Percentiles rank a stretch among this genome's conserved stretches.
These are phyloP conservation scores for Orussus abietinus DNA, from an alignment of 1,140 invertebrate genomes.

Conservation along the genomic window DNA sequence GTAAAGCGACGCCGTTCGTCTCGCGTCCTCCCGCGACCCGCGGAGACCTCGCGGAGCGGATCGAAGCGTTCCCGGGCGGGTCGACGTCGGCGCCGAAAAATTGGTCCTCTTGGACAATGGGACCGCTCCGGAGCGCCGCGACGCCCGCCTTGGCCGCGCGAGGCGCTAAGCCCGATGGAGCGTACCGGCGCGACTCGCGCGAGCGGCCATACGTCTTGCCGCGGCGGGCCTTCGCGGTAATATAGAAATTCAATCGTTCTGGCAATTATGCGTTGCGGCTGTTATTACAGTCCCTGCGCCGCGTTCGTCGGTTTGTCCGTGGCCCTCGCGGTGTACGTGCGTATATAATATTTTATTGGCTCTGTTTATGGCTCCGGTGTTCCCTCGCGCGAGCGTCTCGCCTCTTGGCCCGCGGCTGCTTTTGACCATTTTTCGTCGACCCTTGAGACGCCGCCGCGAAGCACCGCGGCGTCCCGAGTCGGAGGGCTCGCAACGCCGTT, in stretches of 20 bases:
- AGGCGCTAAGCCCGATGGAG: slow-evolving; percentile 15
- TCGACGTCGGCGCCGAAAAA: too few species aligned
- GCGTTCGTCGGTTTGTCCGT: slow-evolving; percentile 17
- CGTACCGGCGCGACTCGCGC: slow-evolving; percentile 17
- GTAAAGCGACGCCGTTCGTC: slow-evolving; percentile 48
- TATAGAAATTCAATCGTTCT: slow-evolving; percentile 53
- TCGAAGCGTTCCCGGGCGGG: too few species aligned
- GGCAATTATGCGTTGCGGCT: slow-evolving; percentile 47
- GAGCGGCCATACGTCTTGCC: slow-evolving; percentile 30
- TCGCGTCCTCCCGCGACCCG: slow-evolving; percentile 45
- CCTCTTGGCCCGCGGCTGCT: too few species aligned
- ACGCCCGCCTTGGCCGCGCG: slow-evolving; percentile 10
- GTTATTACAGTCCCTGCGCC: slow-evolving; percentile 36
- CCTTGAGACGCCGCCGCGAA: too few species aligned
- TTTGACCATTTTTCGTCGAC: too few species aligned
- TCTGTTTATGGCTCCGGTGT: slow-evolving; percentile 47
- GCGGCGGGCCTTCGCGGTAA: slow-evolving; percentile 36
- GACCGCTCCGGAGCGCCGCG: slow-evolving; percentile 11
- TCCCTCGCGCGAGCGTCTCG: slow-evolving; percentile 31
- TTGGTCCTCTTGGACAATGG: too few species aligned
- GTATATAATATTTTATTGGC: slow-evolving; percentile 50
- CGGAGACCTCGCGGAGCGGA: too few species aligned
- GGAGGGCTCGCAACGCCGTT: too few species aligned
- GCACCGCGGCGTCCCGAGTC: too few species aligned
- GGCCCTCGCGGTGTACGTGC: slow-evolving; percentile 25